Evolutionary conservation across 2,113 vertebrate genomes (phyloP).

Genomic region (Sebastes fasciatus): DNA sequence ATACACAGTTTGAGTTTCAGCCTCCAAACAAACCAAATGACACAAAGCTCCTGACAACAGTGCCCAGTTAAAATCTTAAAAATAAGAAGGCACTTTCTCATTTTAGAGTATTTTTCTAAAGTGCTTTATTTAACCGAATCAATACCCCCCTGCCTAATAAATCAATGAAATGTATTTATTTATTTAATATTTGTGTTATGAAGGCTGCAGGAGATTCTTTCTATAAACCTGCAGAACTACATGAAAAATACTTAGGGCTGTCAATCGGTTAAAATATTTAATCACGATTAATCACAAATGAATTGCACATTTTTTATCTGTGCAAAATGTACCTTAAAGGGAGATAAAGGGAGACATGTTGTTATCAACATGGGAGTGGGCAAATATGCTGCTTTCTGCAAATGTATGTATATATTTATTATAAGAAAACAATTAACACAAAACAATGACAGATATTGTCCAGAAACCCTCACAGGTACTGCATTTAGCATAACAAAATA

Average conservation of each 20-base stretch:
- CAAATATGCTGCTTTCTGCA: too few relatives aligned
- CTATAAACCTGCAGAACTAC: background rate
- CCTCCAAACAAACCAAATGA: background rate
- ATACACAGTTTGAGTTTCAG: background rate
- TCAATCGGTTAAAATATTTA: too few relatives aligned
- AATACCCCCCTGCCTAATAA: background rate
- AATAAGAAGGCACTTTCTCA: background rate
- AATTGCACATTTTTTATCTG: too few relatives aligned
- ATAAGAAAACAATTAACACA: too few relatives aligned
- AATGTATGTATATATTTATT: too few relatives aligned
- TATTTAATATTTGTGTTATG: background rate
- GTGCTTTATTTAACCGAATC: background rate
- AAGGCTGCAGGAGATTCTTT: slow-evolving; percentile 14
- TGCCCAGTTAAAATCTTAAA: background rate
- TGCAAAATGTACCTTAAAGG: too few relatives aligned
- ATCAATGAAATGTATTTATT: slow-evolving; percentile 2
- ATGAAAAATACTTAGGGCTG: background rate
- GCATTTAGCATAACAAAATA: too few relatives aligned
- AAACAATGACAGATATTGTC: too few relatives aligned
- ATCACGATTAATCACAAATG: too few relatives aligned
- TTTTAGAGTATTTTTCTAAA: background rate
- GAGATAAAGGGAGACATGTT: too few relatives aligned
- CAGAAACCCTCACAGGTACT: too few relatives aligned
- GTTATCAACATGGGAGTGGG: too few relatives aligned
- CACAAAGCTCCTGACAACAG: background rate